phyloP scores from a whole-genome alignment of 2,888 invertebrate species.

The Platypus cylindrus region DNA sequence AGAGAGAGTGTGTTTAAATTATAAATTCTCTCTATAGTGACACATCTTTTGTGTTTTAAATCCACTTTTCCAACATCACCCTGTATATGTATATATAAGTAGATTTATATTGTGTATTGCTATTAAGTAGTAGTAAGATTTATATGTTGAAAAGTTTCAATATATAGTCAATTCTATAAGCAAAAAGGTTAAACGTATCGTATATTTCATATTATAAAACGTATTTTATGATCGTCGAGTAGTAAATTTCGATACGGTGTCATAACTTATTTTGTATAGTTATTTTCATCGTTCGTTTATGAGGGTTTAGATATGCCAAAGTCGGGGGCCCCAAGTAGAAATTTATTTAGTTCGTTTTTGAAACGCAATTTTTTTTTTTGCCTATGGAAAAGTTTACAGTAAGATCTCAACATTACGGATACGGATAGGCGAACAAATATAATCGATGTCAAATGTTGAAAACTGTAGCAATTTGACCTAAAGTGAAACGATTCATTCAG shows the following conservation, averaged over 20 bases:
- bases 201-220: constrained; percentile 28
- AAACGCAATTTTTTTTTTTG: constrained; percentile 7
- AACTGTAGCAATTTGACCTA: too few relatives aligned
- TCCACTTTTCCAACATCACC: not conserved
- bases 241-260: constrained; percentile 23
- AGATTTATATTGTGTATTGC: too few relatives aligned
- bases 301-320: too few relatives aligned
- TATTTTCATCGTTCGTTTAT: constrained; percentile 21
- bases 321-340: constrained; percentile 4
- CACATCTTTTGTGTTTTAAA: too few relatives aligned
- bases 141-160: constrained; percentile 25
- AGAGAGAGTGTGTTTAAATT: too few relatives aligned
- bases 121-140: too few relatives aligned
- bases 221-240: constrained; percentile 25
- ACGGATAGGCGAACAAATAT: too few relatives aligned
- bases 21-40: too few relatives aligned
- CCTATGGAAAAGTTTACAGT: too few relatives aligned
- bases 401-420: too few relatives aligned
- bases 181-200: constrained; percentile 29
- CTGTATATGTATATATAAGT: constrained; percentile 1
- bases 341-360: constrained; percentile 7
- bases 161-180: constrained; percentile 27
- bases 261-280: constrained; percentile 24
- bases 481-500: too few relatives aligned
- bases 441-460: too few relatives aligned